phyloP scores from a whole-genome alignment of 2,113 vertebrate genomes.

The Strix aluco region DNA sequence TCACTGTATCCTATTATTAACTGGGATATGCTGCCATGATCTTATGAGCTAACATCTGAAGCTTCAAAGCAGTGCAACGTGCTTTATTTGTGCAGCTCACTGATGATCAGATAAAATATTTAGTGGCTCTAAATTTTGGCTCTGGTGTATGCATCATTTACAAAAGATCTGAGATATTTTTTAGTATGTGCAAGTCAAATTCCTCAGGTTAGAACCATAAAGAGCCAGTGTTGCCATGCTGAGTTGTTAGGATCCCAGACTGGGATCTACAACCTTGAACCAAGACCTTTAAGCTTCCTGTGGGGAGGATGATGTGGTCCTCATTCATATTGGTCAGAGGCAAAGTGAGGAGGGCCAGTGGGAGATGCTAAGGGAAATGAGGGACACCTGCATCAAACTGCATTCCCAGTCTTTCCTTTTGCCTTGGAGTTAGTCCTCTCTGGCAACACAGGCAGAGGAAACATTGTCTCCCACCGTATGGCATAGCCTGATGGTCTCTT shows the following conservation, averaged over 20 bases:
- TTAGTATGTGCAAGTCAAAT: background rate
- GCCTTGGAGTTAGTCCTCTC: background rate
- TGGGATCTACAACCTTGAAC: background rate
- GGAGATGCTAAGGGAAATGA: background rate
- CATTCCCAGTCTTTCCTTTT: background rate
- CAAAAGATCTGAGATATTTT: background rate
- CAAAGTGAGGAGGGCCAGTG: background rate
- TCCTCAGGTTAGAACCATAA: background rate
- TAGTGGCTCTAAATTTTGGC: background rate
- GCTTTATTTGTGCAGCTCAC: background rate
- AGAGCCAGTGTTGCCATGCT: accelerated
- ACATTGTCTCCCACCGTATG: background rate
- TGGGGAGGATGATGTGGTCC: background rate
- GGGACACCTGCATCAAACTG: background rate
- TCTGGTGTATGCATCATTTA: background rate
- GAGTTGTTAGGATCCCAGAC: background rate
- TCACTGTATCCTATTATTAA: background rate
- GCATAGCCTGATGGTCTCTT: background rate
- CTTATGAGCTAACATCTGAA: background rate
- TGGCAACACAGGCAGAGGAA: background rate
- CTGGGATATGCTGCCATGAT: background rate
- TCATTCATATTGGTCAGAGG: background rate
- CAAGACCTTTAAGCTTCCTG: background rate
- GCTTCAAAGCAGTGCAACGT: background rate
- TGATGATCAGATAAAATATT: conserved; percentile 24